phyloP scores from a whole-genome alignment of 2,797 vertebrate species.

The Chiroxiphia lanceolata region DNA sequence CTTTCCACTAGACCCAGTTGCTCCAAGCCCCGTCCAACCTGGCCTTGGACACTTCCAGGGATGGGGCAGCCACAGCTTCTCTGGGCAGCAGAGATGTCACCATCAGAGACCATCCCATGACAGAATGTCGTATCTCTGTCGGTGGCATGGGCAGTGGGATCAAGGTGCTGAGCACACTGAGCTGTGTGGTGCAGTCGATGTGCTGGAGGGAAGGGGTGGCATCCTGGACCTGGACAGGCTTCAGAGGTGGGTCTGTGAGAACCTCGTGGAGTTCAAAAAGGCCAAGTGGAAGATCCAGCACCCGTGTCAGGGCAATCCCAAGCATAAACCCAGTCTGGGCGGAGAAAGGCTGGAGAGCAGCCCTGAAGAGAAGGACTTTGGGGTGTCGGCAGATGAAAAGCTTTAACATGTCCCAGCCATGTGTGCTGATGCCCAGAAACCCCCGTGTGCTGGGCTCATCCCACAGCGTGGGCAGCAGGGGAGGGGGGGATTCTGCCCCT shows the following conservation, averaged over 20 bases:
- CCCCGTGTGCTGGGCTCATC: not conserved
- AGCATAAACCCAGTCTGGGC: not conserved
- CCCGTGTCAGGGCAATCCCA: not conserved
- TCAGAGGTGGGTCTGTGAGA: not conserved
- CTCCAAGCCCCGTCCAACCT: too few relatives aligned
- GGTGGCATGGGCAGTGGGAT: not conserved
- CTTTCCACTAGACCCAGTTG: not conserved
- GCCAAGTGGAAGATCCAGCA: not conserved
- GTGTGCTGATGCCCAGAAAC: not conserved
- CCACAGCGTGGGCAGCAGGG: not conserved
- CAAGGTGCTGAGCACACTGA: not conserved
- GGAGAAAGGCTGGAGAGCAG: not conserved
- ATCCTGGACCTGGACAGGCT: not conserved
- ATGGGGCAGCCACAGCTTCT: too few relatives aligned
- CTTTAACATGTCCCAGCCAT: not conserved
- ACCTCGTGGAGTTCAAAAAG: not conserved
- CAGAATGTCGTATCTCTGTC: not conserved
- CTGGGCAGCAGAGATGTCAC: too few relatives aligned
- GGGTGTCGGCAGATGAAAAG: not conserved
- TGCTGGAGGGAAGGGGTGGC: not conserved
- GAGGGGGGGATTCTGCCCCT: not conserved
- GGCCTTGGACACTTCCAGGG: too few relatives aligned
- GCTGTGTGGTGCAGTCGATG: not conserved
- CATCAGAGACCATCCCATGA: not conserved
- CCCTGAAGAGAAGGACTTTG: not conserved